Evolutionary conservation across 1,140 invertebrate genomes (phyloP).

Genomic region (Adelges cooleyi): DNA sequence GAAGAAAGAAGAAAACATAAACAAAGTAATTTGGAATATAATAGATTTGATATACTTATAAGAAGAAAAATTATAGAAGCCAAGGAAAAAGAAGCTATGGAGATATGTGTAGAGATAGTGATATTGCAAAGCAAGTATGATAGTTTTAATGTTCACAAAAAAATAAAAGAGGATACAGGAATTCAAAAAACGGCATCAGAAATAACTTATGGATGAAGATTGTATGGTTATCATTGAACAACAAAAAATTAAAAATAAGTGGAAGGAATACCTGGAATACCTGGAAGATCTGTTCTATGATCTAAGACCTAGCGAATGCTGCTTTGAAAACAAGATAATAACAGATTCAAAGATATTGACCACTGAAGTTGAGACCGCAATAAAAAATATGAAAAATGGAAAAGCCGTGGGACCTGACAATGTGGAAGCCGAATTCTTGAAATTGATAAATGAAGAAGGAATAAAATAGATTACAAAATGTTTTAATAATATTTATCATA

Average conservation of each 20-base stretch:
- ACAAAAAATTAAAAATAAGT: neutral
- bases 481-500: slow-evolving; percentile 26
- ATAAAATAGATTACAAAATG: slow-evolving; percentile 6
- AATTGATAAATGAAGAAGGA: slow-evolving; percentile 24
- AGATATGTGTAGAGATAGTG: slow-evolving; percentile 29
- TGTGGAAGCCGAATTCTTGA: slow-evolving; percentile 28
- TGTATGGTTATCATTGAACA: neutral
- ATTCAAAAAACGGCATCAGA: slow-evolving; percentile 6
- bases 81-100: slow-evolving; percentile 15
- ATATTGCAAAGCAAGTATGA: slow-evolving; percentile 26
- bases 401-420: neutral
- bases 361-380: neutral
- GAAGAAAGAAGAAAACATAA: slow-evolving; percentile 33
- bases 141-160: slow-evolving; percentile 30
- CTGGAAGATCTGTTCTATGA: neutral
- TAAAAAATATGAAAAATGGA: slow-evolving; percentile 2
- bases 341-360: neutral
- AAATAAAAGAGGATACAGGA: slow-evolving; percentile 30
- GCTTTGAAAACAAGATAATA: neutral
- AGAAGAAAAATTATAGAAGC: slow-evolving; percentile 18
- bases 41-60: slow-evolving; percentile 18
- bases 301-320: neutral
- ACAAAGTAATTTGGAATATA: slow-evolving; percentile 24
- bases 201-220: neutral
- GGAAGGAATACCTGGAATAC: neutral